These are phyloP conservation scores for Corydoras maculifer DNA, from an alignment of 2,113 vertebrate genomes.

Conservation along the genomic window DNA sequence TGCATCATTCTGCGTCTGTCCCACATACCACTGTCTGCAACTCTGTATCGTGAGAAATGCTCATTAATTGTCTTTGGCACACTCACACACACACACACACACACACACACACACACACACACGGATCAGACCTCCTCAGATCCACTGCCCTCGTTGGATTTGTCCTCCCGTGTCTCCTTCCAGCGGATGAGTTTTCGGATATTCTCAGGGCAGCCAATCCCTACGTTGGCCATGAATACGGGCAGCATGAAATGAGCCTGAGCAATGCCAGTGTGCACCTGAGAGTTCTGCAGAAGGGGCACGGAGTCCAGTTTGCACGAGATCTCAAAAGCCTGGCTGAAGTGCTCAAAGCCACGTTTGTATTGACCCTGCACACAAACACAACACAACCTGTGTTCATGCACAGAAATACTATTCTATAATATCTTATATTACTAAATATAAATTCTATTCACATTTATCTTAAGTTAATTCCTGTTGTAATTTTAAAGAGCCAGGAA, in stretches of 20 bases:
- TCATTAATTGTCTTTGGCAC: too few relatives aligned
- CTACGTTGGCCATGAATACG: conserved; percentile 45
- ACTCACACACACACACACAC: too few relatives aligned
- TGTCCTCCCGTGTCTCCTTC: conserved; percentile 65
- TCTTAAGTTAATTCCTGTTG: too few relatives aligned
- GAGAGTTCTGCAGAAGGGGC: conserved; percentile 59
- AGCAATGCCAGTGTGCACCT: conserved; percentile 57
- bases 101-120: too few relatives aligned
- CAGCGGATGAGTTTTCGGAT: conserved; percentile 63
- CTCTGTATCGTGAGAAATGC: too few relatives aligned
- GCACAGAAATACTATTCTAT: too few relatives aligned
- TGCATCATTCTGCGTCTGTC: too few relatives aligned
- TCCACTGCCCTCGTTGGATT: not conserved
- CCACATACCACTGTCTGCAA: too few relatives aligned
- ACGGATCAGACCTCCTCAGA: conserved; percentile 3
- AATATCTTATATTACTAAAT: too few relatives aligned
- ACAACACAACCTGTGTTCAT: not conserved
- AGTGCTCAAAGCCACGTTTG: conserved; percentile 44
- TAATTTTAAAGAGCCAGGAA: too few relatives aligned
- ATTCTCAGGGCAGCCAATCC: conserved; percentile 40
- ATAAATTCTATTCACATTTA: too few relatives aligned
- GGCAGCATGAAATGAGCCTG: conserved; percentile 47
- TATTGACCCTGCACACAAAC: conserved; percentile 20
- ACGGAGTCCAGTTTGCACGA: conserved; percentile 48
- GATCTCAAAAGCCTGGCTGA: conserved; percentile 63